Evolutionary conservation across 2,113 vertebrate genomes (phyloP).

Genomic region (Oncorhynchus keta): DNA sequence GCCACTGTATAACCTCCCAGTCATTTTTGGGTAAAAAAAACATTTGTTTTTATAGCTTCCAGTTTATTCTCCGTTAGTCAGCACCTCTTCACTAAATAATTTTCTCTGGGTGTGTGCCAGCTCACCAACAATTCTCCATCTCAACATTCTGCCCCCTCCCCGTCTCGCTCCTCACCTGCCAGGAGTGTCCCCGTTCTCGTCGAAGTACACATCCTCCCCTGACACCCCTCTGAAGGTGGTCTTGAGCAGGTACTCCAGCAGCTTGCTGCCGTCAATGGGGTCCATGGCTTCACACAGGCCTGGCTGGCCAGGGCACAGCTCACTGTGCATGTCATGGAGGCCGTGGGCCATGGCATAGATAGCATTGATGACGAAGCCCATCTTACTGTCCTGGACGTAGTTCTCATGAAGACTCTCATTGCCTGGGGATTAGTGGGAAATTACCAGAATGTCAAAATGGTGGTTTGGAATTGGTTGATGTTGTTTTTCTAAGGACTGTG

Average conservation of each 20-base stretch:
- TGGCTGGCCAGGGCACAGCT: constrained; percentile 81
- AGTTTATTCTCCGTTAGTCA: too few relatives aligned
- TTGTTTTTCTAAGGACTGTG: background rate
- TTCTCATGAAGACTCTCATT: constrained; percentile 95
- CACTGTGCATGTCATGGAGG: constrained; percentile 91
- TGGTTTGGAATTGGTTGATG: background rate
- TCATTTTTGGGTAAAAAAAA: too few relatives aligned
- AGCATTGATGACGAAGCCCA: constrained; percentile 99
- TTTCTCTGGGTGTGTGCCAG: too few relatives aligned
- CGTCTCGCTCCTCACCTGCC: constrained; percentile 79
- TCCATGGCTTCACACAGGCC: constrained; percentile 96
- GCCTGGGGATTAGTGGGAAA: constrained; percentile 65
- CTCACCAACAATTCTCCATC: background rate
- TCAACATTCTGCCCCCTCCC: background rate
- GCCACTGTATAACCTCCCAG: too few relatives aligned
- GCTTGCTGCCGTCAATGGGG: constrained; percentile 93
- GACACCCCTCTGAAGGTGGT: constrained; percentile 92
- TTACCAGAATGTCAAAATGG: background rate
- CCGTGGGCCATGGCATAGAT: constrained; percentile 98
- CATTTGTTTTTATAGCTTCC: too few relatives aligned
- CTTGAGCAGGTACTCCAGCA: constrained; percentile 93
- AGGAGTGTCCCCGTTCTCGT: constrained; percentile 95
- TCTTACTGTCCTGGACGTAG: constrained; percentile 98
- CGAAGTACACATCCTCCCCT: constrained; percentile 95
- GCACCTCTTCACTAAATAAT: too few relatives aligned